Evolutionary conservation across 2,113 vertebrate genomes (phyloP), one percentile per base, ranked within the genome.

Genomic region (Pelecanoides urinatrix): DNA sequence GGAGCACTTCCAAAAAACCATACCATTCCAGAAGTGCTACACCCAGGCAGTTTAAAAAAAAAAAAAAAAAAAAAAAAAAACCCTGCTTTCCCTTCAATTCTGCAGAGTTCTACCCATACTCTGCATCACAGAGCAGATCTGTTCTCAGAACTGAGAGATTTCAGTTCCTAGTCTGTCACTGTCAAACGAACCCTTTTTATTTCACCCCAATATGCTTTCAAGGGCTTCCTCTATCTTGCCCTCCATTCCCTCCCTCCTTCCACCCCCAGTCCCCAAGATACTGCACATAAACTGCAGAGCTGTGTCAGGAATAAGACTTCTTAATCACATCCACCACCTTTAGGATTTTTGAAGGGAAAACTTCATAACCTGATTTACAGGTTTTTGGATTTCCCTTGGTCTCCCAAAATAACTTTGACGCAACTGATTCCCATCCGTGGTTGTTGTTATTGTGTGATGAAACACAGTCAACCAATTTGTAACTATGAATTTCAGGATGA

Each of bases 171-270:
- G 93, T 94, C 85, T 88, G 88, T 94, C 94, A 90, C 66, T 95
- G 95, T 86, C 94, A 95, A 89, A 87, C 10, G 2, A 95, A 76
- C 32, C 30, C 45, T 87, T 96, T 90, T 92, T 93, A 92, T 87
- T 96, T 94, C 76, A 75, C 80, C 91, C 89, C 66, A 85, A 44
- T 70, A 79, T 22, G 63, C 66, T 91, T 93, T 88, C 63, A 86
- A 94, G 90, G 86, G 61, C 88, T 96, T 94, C 58, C 53, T 78
- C 90, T 32, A 17, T 17, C 52, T 52, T 80, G 42, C 38, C n/a
- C 21, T 79, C 30, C 2, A 3, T 32, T 45, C 68, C 25, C 21
- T 75, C 66, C 34, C 40, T 84, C n/a, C 74, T 67, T 88, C 58
- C 34, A 55, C 8, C n/a, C 11, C 56, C 32, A 74, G 26, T 55